Conservation (phyloP, 2,797 vertebrate genomes). For the Sibirionetta formosa region DNA sequence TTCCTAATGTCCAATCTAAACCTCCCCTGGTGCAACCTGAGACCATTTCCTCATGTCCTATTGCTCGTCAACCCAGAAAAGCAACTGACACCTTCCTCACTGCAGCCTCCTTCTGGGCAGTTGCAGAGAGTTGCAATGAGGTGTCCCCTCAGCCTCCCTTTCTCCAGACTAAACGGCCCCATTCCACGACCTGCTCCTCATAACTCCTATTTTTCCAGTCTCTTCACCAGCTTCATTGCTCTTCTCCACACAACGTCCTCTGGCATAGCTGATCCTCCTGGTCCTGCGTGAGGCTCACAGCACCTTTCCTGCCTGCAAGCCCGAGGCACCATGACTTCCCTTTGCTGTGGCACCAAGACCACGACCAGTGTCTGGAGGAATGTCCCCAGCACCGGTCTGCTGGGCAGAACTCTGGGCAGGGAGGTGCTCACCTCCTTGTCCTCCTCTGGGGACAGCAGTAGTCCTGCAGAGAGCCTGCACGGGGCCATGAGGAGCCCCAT, state of each 20-base stretch:
- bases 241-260: no score
- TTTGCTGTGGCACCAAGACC: background rate
- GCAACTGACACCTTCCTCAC: no score
- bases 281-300: background rate
- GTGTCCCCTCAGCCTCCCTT: no score
- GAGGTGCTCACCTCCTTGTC: background rate
- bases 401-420: background rate
- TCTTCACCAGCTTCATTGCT: no score
- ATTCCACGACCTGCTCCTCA: no score
- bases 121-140: no score
- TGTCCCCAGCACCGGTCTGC: fast-evolving
- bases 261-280: background rate
- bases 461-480: background rate
- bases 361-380: background rate
- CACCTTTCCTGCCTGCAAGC: background rate
- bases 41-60: no score
- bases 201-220: no score
- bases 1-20: background rate
- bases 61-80: no score
- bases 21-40: no score
- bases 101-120: no score
- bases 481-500: background rate
- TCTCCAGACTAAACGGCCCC: no score
- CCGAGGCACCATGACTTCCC: fast-evolving
- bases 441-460: background rate